These are phyloP conservation scores for Lacerta agilis DNA, from an alignment of 2,797 vertebrate species.

Conservation along the genomic window DNA sequence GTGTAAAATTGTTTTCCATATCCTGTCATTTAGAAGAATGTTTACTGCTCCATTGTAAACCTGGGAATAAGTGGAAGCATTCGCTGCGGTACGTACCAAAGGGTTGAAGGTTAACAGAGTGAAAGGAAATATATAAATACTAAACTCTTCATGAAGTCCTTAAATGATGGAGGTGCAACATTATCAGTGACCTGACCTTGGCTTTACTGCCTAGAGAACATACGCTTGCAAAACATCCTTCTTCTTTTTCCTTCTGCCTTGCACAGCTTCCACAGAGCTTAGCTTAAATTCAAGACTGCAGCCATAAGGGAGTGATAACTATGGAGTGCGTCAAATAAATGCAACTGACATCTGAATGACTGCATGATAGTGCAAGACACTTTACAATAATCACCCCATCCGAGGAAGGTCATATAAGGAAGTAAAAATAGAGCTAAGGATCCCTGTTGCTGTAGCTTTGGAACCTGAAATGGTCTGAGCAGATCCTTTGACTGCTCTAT, in stretches of 20 bases:
- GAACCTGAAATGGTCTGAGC: background rate
- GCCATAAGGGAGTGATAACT: background rate
- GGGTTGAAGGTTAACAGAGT: background rate
- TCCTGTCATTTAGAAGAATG: constrained; percentile 1
- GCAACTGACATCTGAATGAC: background rate
- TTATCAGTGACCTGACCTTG: constrained; percentile 14
- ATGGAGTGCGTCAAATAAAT: background rate
- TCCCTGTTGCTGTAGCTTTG: background rate
- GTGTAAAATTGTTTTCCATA: background rate
- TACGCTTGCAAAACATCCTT: background rate
- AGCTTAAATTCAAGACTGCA: constrained; percentile 10
- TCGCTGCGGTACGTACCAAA: background rate
- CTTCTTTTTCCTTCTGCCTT: background rate
- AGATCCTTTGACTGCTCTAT: background rate
- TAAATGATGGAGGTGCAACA: constrained; percentile 3
- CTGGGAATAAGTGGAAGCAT: constrained; percentile 12
- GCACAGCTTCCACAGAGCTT: background rate
- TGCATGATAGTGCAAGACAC: background rate
- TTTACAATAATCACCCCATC: background rate
- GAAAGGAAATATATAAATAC: constrained; percentile 9
- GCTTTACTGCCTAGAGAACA: constrained; percentile 2
- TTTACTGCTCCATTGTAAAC: constrained; percentile 2
- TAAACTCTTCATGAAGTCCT: background rate
- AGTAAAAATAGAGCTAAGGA: background rate
- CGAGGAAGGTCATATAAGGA: background rate